Evolutionary conservation across 2,888 invertebrate species (phyloP).

Genomic region (Mechanitis messenoides): DNA sequence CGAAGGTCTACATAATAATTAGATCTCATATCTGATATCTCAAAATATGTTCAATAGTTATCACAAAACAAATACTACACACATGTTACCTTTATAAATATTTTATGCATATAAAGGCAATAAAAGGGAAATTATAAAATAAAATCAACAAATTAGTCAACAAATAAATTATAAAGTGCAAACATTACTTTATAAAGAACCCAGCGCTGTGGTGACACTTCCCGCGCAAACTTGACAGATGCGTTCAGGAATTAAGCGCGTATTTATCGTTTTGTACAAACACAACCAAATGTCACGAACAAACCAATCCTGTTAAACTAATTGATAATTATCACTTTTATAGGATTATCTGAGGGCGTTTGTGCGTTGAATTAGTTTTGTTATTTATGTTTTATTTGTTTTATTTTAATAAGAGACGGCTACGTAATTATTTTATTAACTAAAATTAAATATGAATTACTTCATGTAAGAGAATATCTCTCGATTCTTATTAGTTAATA

Average conservation of each 20-base stretch:
- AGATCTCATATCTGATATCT: too few relatives aligned
- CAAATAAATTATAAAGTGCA: conserved; percentile 4
- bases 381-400: conserved; percentile 30
- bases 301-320: conserved; percentile 45
- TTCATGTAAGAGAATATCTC: background rate
- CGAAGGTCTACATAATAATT: too few relatives aligned
- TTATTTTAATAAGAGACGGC: background rate
- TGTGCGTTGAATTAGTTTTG: conserved; percentile 40
- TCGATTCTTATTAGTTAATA: background rate
- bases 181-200: conserved; percentile 25
- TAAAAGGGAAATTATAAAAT: too few relatives aligned
- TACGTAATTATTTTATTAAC: background rate
- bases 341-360: conserved; percentile 51
- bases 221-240: conserved; percentile 48
- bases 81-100: too few relatives aligned
- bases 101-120: too few relatives aligned
- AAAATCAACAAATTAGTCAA: background rate
- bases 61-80: too few relatives aligned
- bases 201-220: conserved; percentile 32
- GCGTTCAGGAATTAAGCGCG: conserved; percentile 45
- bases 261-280: conserved; percentile 64
- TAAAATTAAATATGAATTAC: background rate
- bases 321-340: conserved; percentile 74
- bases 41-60: too few relatives aligned
- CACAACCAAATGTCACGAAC: conserved; percentile 65